These are phyloP conservation scores for Ophiothrix spiculata DNA, from an alignment of 35 echinoderm and acorn worm genomes.

Conservation along the genomic window DNA sequence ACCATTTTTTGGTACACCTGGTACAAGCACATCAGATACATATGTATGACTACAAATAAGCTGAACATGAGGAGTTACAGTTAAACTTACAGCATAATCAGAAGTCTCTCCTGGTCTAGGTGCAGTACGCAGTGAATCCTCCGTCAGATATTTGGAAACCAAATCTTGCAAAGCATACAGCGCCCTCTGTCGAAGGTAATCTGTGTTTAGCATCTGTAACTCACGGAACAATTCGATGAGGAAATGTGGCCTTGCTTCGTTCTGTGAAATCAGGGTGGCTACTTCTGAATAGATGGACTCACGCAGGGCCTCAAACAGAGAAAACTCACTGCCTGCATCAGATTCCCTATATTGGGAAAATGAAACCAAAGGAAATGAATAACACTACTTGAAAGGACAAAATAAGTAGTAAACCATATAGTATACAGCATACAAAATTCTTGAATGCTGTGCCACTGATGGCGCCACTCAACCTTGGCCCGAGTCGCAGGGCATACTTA, in stretches of 20 bases:
- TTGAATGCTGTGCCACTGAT: constrained; percentile 93
- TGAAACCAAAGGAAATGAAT: not conserved
- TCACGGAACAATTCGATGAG: constrained; percentile 95
- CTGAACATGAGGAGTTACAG: no score
- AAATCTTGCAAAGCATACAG: constrained; percentile 90
- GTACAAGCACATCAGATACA: no score
- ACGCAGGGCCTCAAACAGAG: constrained; percentile 90
- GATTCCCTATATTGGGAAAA: constrained; percentile 55
- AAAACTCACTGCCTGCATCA: constrained; percentile 94
- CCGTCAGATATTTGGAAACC: constrained; percentile 90
- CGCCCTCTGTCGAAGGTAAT: constrained; percentile 95
- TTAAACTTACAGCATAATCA: no score
- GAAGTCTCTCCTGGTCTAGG: not conserved
- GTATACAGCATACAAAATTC: no score
- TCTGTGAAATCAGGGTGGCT: constrained; percentile 95
- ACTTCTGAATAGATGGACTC: constrained; percentile 99
- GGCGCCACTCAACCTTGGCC: constrained; percentile 39
- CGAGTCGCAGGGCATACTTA: no score
- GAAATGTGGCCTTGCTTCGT: constrained; percentile 89
- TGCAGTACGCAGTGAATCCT: constrained; percentile 31
- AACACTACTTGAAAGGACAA: not conserved
- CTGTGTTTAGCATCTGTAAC: constrained; percentile 81
- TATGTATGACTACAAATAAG: no score
- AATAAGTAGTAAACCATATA: no score
- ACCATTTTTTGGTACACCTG: no score